Evolutionary conservation across 2,797 vertebrate species (phyloP).

Genomic region (Setipinna tenuifilis): DNA sequence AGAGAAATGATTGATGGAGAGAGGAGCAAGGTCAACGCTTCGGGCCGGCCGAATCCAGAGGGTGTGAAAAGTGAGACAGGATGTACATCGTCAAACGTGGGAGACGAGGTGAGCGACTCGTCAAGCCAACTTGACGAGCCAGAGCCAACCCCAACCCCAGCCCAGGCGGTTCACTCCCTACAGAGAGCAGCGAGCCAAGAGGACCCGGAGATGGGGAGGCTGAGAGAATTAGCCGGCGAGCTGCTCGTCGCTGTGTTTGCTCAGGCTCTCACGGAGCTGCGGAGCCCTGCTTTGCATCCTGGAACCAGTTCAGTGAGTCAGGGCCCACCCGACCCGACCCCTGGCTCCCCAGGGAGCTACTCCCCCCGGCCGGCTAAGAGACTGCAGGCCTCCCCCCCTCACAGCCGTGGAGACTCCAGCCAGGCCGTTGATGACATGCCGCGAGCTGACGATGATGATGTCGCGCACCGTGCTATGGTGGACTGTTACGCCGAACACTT

Average conservation of each 20-base stretch:
- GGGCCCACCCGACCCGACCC: conserved; percentile 19
- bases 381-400: neutral
- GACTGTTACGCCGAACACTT: conserved; percentile 40
- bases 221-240: conserved; percentile 48
- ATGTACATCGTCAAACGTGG: neutral
- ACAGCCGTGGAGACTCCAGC: conserved; percentile 11
- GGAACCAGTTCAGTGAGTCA: conserved; percentile 24
- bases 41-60: neutral
- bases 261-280: conserved; percentile 47
- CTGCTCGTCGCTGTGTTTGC: conserved; percentile 46
- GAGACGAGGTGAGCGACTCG: neutral
- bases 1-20: conserved; percentile 54
- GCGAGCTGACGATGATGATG: neutral
- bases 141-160: conserved; percentile 12
- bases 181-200: conserved; percentile 21
- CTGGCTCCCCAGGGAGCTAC: conserved; percentile 18
- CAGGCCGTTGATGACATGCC: neutral
- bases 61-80: neutral
- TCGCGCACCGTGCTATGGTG: neutral
- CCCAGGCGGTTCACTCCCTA: conserved; percentile 18
- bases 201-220: conserved; percentile 30
- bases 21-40: neutral
- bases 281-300: conserved; percentile 29
- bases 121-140: neutral
- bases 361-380: conserved; percentile 15